Conservation (phyloP, 2,888 invertebrate genomes). For the Sesia bembeciformis region DNA sequence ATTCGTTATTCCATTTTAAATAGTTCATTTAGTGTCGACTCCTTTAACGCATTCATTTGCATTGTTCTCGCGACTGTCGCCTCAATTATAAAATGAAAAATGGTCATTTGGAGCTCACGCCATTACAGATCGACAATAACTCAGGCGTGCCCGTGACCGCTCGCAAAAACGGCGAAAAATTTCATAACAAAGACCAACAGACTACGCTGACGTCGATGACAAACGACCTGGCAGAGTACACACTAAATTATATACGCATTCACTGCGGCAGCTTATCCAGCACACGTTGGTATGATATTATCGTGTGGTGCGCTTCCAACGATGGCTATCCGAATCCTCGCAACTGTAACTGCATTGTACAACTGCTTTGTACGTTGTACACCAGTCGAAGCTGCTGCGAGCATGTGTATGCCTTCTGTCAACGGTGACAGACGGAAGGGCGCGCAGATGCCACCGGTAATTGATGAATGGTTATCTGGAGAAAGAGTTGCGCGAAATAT, state of each 20-base stretch:
- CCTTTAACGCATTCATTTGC: not conserved
- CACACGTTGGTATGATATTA: not conserved
- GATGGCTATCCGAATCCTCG: not conserved
- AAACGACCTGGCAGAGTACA: conserved; percentile 4
- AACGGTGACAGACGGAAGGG: not conserved
- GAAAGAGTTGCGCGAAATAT: not conserved
- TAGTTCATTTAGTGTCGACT: not conserved
- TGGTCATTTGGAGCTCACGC: conserved; percentile 1
- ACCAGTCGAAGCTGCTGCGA: not conserved
- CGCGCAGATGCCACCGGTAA: not conserved
- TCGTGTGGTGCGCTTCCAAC: not conserved
- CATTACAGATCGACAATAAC: conserved; percentile 1
- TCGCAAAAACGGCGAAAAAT: conserved; percentile 10
- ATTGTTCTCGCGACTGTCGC: conserved; percentile 3
- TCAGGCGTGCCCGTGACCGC: not conserved
- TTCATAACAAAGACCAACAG: conserved; percentile 10
- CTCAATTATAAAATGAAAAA: conserved; percentile 14
- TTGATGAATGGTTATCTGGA: not conserved
- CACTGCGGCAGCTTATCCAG: not conserved
- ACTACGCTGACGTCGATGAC: conserved; percentile 4
- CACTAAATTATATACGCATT: not conserved
- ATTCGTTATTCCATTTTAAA: too few species aligned
- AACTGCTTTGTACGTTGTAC: not conserved
- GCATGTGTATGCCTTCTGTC: not conserved
- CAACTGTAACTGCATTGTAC: not conserved